Evolutionary conservation across 2,797 vertebrate species (phyloP), one percentile per base, ranked within the genome.

Genomic region (Setipinna tenuifilis): DNA sequence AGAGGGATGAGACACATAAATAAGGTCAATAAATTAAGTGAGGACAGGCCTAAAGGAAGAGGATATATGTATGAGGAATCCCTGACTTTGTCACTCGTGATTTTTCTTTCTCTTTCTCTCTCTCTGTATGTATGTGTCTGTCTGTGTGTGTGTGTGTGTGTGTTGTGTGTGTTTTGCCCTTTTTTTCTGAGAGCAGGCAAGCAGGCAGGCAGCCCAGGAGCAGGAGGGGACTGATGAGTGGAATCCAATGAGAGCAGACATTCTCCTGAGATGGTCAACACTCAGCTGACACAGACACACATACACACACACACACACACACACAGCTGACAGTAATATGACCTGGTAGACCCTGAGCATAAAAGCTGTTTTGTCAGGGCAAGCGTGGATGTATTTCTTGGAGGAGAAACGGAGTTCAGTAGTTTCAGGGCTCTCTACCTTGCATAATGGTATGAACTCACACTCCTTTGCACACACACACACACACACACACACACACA

Each of bases 191-290:
- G 78, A 87, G 0, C 31, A 84, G 5, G 82, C 89, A 59, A 83
- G 41, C 85, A 12, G 21, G 12, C 61, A 68, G 48, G 83, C 54
- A 54, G 35, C 7, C 16, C 85, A 90, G 88, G 88, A 90, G 87
- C 89, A 92, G 91, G 62, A 91, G 90, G 91, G 91, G 90, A 89
- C 84, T 61, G 31, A 50, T 57, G 83, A 80, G 46, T 90, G 89
- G 90, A 93, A 92, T 92, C 86, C 89, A 93, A 93, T 92, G 92
- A 94, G 91, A 85, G 90, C 87, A 90, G 89, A 86, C 83, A 83
- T 90, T 92, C 25, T 82, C 71, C 83, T 9, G 85, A 89, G 82
- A 86, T 85, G 68, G 83, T 80, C 44, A 82, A 57, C 61, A 35
- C 50, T 41, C 62, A 84, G 65, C 68, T 85, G 41, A 81, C 71